A percentile compares a stretch with the other conserved stretches of the same genome.
phyloP scores from a whole-genome alignment of 2,113 vertebrate species.

The Nymphicus hollandicus region DNA sequence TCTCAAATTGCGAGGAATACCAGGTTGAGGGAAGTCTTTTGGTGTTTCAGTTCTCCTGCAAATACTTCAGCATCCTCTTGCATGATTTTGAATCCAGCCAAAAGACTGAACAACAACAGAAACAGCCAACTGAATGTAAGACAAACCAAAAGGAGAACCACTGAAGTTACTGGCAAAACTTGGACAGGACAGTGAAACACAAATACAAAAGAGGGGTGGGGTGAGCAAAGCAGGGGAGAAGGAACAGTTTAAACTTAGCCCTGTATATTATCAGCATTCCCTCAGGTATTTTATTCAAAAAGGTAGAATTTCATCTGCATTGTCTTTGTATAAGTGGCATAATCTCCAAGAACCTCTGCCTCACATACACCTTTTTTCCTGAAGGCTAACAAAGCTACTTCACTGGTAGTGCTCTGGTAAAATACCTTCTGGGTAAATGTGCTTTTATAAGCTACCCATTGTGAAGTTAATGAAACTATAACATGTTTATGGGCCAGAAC shows the following conservation, averaged over 20 bases:
- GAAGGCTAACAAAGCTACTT: background rate
- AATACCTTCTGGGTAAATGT: background rate
- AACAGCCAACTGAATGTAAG: background rate
- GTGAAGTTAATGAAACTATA: background rate
- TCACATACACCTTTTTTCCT: background rate
- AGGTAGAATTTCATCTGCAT: background rate
- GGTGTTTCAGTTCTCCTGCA: background rate
- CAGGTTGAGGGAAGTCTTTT: background rate
- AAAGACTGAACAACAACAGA: background rate
- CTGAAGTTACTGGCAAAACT: background rate
- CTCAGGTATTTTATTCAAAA: background rate
- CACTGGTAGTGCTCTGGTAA: background rate
- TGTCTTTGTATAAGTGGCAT: background rate
- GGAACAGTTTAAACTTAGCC: background rate
- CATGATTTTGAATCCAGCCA: background rate
- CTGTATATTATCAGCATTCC: background rate
- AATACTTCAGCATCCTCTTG: background rate
- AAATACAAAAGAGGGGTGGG: background rate
- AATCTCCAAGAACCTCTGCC: slow-evolving; percentile 9
- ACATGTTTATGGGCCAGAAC: background rate
- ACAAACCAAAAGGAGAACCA: background rate
- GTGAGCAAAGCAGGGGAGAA: background rate
- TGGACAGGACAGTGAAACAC: background rate
- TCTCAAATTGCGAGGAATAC: background rate
- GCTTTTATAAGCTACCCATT: background rate